A percentile compares a stretch with the other conserved stretches of the same genome.
These are phyloP conservation scores for Agriopis leucophaearia DNA, from an alignment of 2,888 invertebrate genomes.

Conservation along the genomic window DNA sequence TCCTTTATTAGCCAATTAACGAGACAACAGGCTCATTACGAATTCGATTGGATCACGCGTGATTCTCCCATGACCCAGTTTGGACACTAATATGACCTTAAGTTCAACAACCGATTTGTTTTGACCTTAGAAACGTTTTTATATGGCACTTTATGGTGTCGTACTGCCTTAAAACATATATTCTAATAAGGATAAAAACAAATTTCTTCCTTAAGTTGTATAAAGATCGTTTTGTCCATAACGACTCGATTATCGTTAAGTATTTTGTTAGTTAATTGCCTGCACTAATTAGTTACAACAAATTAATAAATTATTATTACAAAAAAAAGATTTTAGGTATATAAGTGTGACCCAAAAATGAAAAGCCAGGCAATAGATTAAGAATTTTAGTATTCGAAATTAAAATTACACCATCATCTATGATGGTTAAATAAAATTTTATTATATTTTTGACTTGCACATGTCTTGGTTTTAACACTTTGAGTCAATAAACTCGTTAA, in stretches of 20 bases:
- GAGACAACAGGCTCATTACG: conserved; percentile 61
- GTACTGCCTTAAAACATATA: conserved; percentile 4
- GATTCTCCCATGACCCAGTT: conserved; percentile 75
- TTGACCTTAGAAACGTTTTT: conserved; percentile 39
- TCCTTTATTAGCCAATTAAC: conserved; percentile 65
- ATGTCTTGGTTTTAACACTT: conserved; percentile 19
- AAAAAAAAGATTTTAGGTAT: no score
- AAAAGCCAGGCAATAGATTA: not conserved
- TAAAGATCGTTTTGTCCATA: not conserved
- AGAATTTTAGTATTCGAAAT: not conserved
- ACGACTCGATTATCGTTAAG: not conserved
- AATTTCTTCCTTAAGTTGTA: not conserved
- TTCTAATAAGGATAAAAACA: not conserved
- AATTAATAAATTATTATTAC: not conserved
- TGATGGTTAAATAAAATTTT: conserved; percentile 5
- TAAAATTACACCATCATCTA: not conserved
- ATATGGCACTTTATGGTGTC: conserved; percentile 27
- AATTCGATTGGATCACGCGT: conserved; percentile 65
- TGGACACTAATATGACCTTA: conserved; percentile 60
- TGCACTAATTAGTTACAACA: not conserved
- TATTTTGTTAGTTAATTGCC: not conserved
- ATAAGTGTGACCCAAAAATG: not conserved
- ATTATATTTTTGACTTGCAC: conserved; percentile 16
- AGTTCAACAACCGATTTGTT: conserved; percentile 52
- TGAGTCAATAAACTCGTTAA: conserved; percentile 30